Evolutionary conservation across 2,113 vertebrate species (phyloP), one percentile per base, ranked within the genome.

Genomic region (Sprattus sprattus): DNA sequence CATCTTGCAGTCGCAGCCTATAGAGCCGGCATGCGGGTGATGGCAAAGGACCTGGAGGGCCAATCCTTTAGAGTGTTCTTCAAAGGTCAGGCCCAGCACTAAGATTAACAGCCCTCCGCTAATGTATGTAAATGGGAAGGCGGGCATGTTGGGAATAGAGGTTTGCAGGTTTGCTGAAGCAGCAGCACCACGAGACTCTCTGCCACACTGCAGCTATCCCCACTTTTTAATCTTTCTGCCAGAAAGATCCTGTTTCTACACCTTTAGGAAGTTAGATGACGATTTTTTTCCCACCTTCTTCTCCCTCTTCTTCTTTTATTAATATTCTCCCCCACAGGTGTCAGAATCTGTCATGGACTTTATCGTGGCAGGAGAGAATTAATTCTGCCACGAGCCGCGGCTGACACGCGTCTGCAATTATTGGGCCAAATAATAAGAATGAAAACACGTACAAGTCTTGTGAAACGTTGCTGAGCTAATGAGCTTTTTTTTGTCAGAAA

Each of bases 51-150:
- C 71, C 28, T 78, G 71, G 71, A 78, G 71, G n/a, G 20, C 60
- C 44, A 45, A 84, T 71, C 83, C 67, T n/a, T 82, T 84, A 57
- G 81, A 87, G 78, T 81, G 78, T 49, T 87, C 81, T 81, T 45
- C 64, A 87, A 87, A 87, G 86, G 86, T 87, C 86, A 87, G 45
- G 81, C 84, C 81, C 81, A 9, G 84, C 83, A 81, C 78, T 54
- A 84, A 84, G 86, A 87, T 87, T 81, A 84, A 84, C 18, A 45
- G 52, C 83, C 47, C 20, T 18, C n/a, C 54, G 28, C 28, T 87
- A 87, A 87, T 84, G 60, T 84, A 87, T 87, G 86, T 81, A 84
- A 84, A 87, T 84, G 71, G 71, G 10, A 78, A 32, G 32, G 71
- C 71, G 28, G 71, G 2, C 71, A 39, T 44, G 71, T 44, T 39